Evolutionary conservation across 2,113 vertebrate genomes (phyloP), one percentile per base, ranked within the genome.

Genomic region (Cephalopholis sonnerati): DNA sequence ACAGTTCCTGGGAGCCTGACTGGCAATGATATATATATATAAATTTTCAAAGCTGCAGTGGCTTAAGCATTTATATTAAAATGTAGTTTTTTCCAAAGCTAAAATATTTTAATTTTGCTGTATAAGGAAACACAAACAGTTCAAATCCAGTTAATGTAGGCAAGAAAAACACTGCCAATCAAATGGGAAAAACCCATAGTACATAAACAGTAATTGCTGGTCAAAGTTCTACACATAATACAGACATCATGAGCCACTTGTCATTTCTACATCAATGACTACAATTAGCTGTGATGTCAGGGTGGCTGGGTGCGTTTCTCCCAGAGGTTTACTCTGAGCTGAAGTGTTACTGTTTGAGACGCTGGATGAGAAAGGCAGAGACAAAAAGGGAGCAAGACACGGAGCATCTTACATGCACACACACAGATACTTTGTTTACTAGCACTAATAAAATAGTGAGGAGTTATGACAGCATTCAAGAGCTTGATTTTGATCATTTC

Each of bases 201-300:
- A 12, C 10, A 44, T 44, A 29, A 53, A n/a, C 51, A 41, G 24
- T 59, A 58, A 53, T 29, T 81, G 13, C 53, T 39, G 25, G 25
- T 64, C 11, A 22, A n/a, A 4, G 51, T 6, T 74, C 17, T 54
- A 11, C 15, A 61, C 11, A 63, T 69, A 29, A 64, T 27, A 48
- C 10, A 62, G n/a, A 50, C 67, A 10, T 63, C 44, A 25, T 36
- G 55, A 81, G 61, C 11, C 27, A 48, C 13, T 61, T 74, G 62
- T 86, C 53, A 71, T 69, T 65, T 83, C 39, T 55, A 51, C 24
- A 57, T 44, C 36, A 54, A 15, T 0, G 22, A 61, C 62, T 59
- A n/a, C 50, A 81, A 55, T 76, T 77, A 65, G 61, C 51, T 78
- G 51, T 27, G 25, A 79, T 73, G 66, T 84, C 68, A 51, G 74